Conservation (phyloP, 2,888 invertebrate species). For the Thysanoteuthis rhombus region DNA sequence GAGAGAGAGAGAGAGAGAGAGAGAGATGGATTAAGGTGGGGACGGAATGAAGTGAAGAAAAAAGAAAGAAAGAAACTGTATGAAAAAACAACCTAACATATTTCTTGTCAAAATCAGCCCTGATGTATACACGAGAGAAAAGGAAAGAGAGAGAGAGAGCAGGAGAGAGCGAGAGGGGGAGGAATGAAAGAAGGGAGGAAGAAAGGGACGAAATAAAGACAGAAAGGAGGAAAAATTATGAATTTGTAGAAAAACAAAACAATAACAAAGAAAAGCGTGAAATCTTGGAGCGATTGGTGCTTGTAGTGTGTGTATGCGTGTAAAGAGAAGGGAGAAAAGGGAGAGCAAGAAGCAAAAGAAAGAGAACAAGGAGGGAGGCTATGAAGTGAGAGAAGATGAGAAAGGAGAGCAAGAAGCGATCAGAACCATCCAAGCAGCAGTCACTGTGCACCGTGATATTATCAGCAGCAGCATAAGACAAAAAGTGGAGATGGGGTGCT, state of each 20-base stretch:
- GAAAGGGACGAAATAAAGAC: not conserved
- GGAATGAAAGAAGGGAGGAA: too few relatives aligned
- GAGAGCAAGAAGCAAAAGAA: not conserved
- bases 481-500: not conserved
- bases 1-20: slow-evolving; percentile 12
- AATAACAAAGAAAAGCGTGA: not conserved
- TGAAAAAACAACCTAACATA: too few relatives aligned
- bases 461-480: not conserved
- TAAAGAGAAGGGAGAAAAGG: not conserved
- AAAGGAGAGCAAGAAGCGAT: not conserved
- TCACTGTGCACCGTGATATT: not conserved
- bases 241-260: not conserved
- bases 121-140: not conserved
- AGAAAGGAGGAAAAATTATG: not conserved
- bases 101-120: too few relatives aligned
- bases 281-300: not conserved
- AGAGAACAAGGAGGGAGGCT: too few relatives aligned
- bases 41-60: too few relatives aligned
- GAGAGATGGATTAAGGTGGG: too few relatives aligned
- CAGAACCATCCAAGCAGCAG: not conserved
- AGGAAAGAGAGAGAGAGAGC: not conserved
- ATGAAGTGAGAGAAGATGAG: not conserved
- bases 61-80: not conserved
- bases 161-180: slow-evolving; percentile 12
- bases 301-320: not conserved